Conservation (phyloP, 2,113 vertebrate species). For the Ornithorhynchus anatinus region DNA sequence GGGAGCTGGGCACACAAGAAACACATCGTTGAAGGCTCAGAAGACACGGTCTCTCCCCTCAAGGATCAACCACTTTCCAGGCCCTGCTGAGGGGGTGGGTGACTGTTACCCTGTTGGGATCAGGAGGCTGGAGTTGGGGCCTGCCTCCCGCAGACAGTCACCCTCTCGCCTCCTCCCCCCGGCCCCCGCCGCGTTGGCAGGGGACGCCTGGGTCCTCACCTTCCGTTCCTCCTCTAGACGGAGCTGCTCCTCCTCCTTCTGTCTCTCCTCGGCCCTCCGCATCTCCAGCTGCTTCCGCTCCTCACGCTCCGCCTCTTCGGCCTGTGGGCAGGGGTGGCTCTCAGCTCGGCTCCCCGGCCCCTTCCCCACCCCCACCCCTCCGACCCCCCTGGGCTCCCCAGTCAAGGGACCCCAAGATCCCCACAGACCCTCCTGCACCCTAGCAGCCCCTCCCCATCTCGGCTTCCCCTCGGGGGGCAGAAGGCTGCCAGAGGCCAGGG, state of each 20-base stretch:
- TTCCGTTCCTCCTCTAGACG: conserved; percentile 79
- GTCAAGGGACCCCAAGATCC: no score
- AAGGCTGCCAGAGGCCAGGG: background rate
- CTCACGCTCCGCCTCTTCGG: conserved; percentile 90
- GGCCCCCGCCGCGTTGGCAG: background rate
- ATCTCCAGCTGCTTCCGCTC: conserved; percentile 87
- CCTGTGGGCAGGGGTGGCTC: conserved; percentile 64
- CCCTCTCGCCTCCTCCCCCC: background rate
- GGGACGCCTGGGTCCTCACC: conserved; percentile 49
- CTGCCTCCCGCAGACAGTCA: background rate
- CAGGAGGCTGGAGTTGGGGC: no score
- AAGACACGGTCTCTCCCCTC: no score
- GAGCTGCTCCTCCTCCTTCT: conserved; percentile 84
- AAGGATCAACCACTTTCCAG: no score
- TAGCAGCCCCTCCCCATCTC: no score
- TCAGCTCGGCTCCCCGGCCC: no score
- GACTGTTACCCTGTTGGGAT: no score
- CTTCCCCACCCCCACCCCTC: background rate
- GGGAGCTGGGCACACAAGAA: background rate
- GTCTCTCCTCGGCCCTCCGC: conserved; percentile 85
- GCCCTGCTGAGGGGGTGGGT: no score
- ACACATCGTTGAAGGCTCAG: no score
- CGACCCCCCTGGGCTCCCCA: no score
- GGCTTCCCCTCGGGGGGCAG: no score
- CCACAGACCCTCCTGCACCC: no score